Evolutionary conservation across 2,113 vertebrate genomes (phyloP), one percentile per base, ranked within the genome.

Genomic region (Corythoichthys intestinalis): DNA sequence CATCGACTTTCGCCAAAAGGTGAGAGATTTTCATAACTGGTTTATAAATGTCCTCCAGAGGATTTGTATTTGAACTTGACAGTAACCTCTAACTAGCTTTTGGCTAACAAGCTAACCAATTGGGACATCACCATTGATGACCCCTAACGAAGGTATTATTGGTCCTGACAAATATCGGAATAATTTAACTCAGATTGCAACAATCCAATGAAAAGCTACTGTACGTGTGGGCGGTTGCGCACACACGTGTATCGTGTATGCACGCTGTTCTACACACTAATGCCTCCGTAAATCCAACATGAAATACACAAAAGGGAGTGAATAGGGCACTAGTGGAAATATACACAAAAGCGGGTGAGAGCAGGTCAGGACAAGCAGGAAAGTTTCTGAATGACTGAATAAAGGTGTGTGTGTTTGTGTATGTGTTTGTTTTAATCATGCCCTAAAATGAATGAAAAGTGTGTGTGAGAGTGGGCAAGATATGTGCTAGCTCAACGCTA

Each of bases 401-500:
- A 52, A 65, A 52, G 15, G 65, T 35, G 20, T 15, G 61, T 64
- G 10, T 63, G 41, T 28, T 4, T 17, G 64, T 34, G 61, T 28
- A 41, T 46, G 76, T 49, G 69, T 60, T 63, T 67, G 54, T 15
- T 10, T 62, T n/a, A 5, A 46, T 11, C 60, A 47, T 41, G 7
- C 60, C 10, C 44, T 13, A 11, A 4, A 20, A 62, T 4, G n/a
- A 28, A 14, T 47, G 0, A 28, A 8, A 20, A 61, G 38, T 37
- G 54, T 66, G 50, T 59, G 66, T 69, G 28, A 28, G 53, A 3
- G 59, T 47, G 37, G 50, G 50, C 64, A 73, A 74, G 69, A 60
- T 7, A 39, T 39, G 7, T 4, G n/a, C 20, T 61, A 44, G 59
- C 59, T 38, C 14, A 12, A 61, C 20, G 41, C 61, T 46, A 63